Percentiles rank a stretch among this genome's conserved stretches.
Evolutionary conservation across 2,888 invertebrate species (phyloP).

Genomic region (Exocentrus adspersus): DNA sequence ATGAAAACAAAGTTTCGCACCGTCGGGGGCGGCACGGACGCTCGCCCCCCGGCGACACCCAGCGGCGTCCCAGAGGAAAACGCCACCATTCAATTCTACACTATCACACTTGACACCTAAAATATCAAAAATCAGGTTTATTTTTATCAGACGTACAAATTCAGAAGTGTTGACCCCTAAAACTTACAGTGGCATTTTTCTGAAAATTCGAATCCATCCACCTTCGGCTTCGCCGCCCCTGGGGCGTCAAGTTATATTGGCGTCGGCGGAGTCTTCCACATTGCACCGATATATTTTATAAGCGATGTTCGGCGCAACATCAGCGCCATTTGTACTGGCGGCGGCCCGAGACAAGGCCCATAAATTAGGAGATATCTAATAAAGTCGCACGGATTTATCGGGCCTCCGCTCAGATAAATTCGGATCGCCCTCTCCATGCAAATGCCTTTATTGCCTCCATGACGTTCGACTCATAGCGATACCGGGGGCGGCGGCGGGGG

Average conservation of each 20-base stretch:
- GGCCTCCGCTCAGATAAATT: conserved; percentile 62
- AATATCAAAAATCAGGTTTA: too few relatives aligned
- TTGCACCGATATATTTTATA: conserved; percentile 54
- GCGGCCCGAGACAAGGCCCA: conserved; percentile 60
- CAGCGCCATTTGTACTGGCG: conserved; percentile 59
- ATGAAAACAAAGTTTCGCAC: conserved; percentile 46
- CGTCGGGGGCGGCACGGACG: conserved; percentile 32
- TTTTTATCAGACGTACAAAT: too few relatives aligned
- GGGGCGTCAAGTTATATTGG: conserved; percentile 49
- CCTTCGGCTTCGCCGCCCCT: conserved; percentile 22
- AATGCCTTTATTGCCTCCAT: conserved; percentile 50
- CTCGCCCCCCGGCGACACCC: conserved; percentile 6
- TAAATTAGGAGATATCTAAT: conserved; percentile 65
- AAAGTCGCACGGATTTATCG: conserved; percentile 65
- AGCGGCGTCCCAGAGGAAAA: too few relatives aligned
- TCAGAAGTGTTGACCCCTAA: too few relatives aligned
- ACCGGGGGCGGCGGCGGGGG: neutral
- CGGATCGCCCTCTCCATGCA: conserved; percentile 61
- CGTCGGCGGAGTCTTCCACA: conserved; percentile 46
- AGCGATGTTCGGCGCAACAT: conserved; percentile 55
- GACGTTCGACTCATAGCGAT: conserved; percentile 23
- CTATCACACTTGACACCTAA: too few relatives aligned
- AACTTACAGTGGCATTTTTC: too few relatives aligned
- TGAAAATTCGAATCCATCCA: too few relatives aligned
- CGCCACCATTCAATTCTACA: too few relatives aligned